Conservation (phyloP, 2,888 invertebrate genomes). For the Tolmerus cingulatus region DNA sequence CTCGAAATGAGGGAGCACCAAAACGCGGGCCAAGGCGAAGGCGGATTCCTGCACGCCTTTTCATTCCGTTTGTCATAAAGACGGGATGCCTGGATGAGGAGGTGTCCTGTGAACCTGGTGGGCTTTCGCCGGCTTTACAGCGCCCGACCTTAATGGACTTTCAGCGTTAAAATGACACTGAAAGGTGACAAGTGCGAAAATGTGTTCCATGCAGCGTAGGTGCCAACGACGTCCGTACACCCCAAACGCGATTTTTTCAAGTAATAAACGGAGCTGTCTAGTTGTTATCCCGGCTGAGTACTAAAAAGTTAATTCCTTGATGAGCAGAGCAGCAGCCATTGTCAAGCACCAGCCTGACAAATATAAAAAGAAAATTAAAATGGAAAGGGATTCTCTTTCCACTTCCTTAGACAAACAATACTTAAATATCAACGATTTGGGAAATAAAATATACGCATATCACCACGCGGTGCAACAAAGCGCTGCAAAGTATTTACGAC, state of each 20-base stretch:
- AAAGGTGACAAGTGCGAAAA: conserved; percentile 18
- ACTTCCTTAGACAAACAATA: neutral
- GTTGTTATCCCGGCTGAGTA: neutral
- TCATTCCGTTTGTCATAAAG: conserved; percentile 34
- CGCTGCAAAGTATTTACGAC: neutral
- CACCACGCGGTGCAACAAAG: neutral
- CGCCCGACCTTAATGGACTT: conserved; percentile 12
- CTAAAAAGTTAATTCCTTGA: conserved; percentile 8
- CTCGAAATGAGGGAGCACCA: neutral
- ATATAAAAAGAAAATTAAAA: neutral
- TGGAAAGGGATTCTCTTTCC: neutral
- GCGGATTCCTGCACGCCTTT: neutral
- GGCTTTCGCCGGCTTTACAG: neutral
- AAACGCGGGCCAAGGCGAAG: neutral
- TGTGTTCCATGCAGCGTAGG: neutral
- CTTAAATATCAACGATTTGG: neutral
- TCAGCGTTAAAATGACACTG: conserved; percentile 6
- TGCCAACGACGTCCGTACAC: neutral
- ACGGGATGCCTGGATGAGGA: conserved; percentile 19
- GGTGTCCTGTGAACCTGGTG: conserved; percentile 9
- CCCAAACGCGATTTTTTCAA: neutral
- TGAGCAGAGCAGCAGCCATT: neutral
- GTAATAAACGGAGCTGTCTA: neutral
- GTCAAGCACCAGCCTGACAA: neutral
- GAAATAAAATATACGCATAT: neutral